These are phyloP conservation scores for Istiophorus platypterus DNA, from an alignment of 2,113 vertebrate species.

Conservation along the genomic window DNA sequence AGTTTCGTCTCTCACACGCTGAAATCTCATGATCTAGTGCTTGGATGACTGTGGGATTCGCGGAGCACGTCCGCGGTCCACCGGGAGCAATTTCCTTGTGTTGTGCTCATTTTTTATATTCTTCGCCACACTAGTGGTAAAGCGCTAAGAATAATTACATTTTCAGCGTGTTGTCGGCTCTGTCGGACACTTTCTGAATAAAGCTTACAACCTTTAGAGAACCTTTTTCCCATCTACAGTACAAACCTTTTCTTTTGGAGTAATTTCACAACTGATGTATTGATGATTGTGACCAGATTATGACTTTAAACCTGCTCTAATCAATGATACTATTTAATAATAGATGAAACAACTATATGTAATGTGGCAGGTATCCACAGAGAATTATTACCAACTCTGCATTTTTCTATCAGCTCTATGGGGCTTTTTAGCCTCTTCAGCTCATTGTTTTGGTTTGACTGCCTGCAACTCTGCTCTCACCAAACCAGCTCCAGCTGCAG, in stretches of 20 bases:
- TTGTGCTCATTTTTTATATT: background rate
- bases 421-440: no score
- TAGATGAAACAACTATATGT: no score
- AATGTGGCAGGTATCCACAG: no score
- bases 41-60: background rate
- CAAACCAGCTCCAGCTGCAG: background rate
- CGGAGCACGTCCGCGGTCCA: no score
- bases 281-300: background rate
- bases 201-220: no score
- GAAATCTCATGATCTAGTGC: background rate
- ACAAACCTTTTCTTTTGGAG: background rate
- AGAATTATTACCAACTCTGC: no score
- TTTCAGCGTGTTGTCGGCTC: background rate
- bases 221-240: no score
- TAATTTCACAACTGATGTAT: background rate
- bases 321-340: no score
- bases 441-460: no score
- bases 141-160: background rate
- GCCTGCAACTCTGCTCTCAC: background rate
- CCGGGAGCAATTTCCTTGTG: background rate
- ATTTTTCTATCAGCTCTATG: no score
- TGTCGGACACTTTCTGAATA: background rate
- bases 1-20: background rate
- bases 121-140: no score
- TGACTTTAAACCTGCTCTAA: no score